Conservation (phyloP, 53 echinoderm and acorn worm genomes). For the Henricia sp. region DNA sequence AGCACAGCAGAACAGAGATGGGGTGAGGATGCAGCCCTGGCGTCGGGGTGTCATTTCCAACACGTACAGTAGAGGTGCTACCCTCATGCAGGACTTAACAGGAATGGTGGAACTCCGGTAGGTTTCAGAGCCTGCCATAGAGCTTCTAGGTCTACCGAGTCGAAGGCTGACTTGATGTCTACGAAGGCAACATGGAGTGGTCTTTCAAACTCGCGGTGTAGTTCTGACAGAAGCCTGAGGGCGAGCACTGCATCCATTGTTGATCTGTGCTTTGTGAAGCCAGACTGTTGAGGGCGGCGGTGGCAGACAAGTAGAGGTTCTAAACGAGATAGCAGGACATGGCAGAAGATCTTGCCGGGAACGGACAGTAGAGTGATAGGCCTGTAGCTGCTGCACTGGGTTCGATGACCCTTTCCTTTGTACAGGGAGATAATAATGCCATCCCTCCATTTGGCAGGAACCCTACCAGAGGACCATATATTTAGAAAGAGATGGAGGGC, state of each 20-base stretch:
- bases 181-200: neutral
- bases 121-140: neutral
- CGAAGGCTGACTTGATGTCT: neutral
- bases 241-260: constrained; percentile 13
- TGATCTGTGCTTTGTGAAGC: neutral
- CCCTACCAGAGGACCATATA: neutral
- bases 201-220: neutral
- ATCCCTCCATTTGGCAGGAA: constrained; percentile 18
- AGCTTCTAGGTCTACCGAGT: neutral
- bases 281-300: constrained; percentile 3
- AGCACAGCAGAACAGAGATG: too few relatives aligned
- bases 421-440: constrained; percentile 12
- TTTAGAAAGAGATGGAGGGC: constrained; percentile 5
- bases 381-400: neutral
- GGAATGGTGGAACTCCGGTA: neutral
- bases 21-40: too few relatives aligned
- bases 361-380: neutral
- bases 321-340: neutral
- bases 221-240: neutral
- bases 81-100: neutral
- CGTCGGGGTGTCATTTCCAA: neutral
- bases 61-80: neutral
- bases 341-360: constrained; percentile 1
- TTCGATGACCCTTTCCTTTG: constrained; percentile 6
- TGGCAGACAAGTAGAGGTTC: neutral